Evolutionary conservation across 2,113 vertebrate genomes (phyloP).

Genomic region (Gnathonemus longibarbis): DNA sequence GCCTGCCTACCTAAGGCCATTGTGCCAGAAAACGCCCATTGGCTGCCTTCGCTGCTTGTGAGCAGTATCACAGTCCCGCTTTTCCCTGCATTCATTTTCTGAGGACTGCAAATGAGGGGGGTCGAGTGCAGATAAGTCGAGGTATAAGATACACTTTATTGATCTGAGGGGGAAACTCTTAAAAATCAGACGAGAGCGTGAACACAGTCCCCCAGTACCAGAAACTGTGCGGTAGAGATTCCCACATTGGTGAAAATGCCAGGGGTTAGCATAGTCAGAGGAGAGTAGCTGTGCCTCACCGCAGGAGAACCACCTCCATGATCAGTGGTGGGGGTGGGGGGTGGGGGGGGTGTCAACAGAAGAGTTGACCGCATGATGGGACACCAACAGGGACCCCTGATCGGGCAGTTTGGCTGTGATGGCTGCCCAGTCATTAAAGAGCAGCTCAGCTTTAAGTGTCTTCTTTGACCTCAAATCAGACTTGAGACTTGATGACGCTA

Average conservation of each 20-base stretch:
- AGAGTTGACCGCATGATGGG: background rate
- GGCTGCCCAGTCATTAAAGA: background rate
- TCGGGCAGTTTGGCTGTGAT: background rate
- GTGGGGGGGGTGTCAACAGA: background rate
- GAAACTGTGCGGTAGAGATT: background rate
- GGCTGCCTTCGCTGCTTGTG: background rate
- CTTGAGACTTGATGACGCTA: background rate
- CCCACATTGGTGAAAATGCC: background rate
- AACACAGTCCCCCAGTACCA: background rate
- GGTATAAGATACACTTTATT: background rate
- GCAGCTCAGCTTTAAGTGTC: background rate
- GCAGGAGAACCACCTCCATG: background rate
- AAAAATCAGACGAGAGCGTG: background rate
- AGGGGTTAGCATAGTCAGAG: background rate
- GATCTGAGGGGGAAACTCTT: background rate
- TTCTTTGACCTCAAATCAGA: background rate
- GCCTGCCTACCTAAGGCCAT: background rate
- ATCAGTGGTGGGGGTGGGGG: background rate
- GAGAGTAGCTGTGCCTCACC: background rate
- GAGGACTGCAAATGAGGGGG: background rate
- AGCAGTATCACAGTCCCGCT: background rate
- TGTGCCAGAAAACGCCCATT: background rate
- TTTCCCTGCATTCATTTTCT: background rate
- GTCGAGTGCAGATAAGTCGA: background rate
- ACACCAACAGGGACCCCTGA: background rate